Evolutionary conservation across 2,888 invertebrate species (phyloP), one percentile per base, ranked within the genome.

Genomic region (Cynaeus angustus): DNA sequence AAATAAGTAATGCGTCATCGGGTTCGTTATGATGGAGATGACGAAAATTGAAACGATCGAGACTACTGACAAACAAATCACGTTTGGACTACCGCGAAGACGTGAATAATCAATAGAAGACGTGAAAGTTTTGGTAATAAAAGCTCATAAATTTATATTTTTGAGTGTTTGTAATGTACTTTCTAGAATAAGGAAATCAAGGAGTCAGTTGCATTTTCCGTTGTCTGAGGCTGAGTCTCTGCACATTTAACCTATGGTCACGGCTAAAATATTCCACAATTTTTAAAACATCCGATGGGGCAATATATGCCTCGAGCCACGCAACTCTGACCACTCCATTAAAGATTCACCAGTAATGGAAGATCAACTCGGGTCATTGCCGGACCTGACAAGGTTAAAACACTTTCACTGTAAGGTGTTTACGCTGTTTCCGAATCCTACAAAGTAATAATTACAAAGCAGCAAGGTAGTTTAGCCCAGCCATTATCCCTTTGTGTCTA

Each of bases 331-430:
- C 59, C 59, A 59, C 45, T 59, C 30, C 59, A 45, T 59, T 59
- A 59, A 59, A 59, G 59, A 59, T 59, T 59, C 59, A 7, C 59
- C 13, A 16, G 30, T 52, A 14, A 56, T 41, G 53, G 33, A 62
- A 62, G 62, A 62, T 62, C 62, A 62, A 9, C 62, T 28, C 62
- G 62, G 62, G 50, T 62, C 62, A 62, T 62, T 62, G 62, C 62
- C 62, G 62, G 62, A 14, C 10, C 28, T 37, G 48, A 38, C 62
- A 62, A 62, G 62, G 62, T 62, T 41, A 62, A 48, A 52, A 59
- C 45, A 62, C 62, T 62, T 62, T 62, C 62, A 62, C 62, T 62
- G 33, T 52, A 26, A 62, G 52, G 43, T 38, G 52, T 62, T 62
- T 52, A 62, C 38, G 14, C 13, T 62, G 52, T 52, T 62, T 62